Conservation (phyloP, 1,140 invertebrate genomes). For the Chymomyza costata region DNA sequence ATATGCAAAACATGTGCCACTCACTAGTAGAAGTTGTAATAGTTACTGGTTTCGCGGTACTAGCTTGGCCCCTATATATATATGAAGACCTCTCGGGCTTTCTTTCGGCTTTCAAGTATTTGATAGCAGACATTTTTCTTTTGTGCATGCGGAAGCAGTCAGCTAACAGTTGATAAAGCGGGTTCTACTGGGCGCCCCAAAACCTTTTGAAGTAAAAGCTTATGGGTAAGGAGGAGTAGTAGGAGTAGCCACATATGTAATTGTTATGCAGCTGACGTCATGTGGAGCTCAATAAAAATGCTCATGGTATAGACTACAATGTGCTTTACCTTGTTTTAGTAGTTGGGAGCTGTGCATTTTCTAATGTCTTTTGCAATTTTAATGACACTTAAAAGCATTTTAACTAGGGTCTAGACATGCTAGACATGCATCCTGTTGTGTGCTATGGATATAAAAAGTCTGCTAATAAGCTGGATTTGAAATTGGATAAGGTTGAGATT, state of each 20-base stretch:
- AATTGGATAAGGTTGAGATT: no score
- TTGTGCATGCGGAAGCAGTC: constrained; percentile 17
- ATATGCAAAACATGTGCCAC: constrained; percentile 60
- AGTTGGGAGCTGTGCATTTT: constrained; percentile 12
- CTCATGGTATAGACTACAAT: no score
- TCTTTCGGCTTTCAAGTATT: no score
- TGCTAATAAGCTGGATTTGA: no score
- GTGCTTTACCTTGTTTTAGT: no score
- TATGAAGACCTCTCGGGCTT: constrained; percentile 39
- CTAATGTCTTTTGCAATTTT: constrained; percentile 31
- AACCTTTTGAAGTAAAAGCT: constrained; percentile 17
- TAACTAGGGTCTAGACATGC: background rate
- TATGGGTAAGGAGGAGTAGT: no score
- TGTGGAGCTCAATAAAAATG: constrained; percentile 31
- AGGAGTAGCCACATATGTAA: constrained; percentile 11
- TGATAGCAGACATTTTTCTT: constrained; percentile 13
- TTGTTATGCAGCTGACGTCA: constrained; percentile 35
- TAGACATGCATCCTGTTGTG: constrained; percentile 32
- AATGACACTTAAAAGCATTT: constrained; percentile 23
- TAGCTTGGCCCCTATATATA: constrained; percentile 4
- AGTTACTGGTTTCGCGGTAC: no score
- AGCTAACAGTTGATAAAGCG: constrained; percentile 32
- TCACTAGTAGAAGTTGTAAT: no score
- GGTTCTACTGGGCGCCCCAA: constrained; percentile 13
- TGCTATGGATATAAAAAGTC: no score